These are phyloP conservation scores for Malachius bipustulatus DNA, from an alignment of 2,888 invertebrate genomes.

Conservation along the genomic window DNA sequence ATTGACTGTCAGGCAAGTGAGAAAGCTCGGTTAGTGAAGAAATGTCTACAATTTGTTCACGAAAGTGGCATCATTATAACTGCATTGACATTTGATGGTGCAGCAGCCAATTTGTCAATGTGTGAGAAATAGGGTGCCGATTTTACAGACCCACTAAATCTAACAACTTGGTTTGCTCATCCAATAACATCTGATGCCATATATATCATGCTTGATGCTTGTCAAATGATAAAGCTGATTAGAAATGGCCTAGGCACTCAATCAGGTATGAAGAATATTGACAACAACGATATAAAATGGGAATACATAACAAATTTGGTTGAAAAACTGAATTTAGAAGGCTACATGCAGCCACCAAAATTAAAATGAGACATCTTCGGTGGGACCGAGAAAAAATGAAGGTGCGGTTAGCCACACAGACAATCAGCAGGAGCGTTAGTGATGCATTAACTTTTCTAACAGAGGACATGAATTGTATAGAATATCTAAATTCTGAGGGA, in stretches of 20 bases:
- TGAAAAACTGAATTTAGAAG: conserved; percentile 14
- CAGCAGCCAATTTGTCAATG: conserved; percentile 17
- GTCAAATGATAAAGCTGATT: conserved; percentile 16
- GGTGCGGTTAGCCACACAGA: conserved; percentile 14
- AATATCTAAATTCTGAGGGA: conserved; percentile 11
- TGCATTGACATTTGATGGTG: conserved; percentile 19
- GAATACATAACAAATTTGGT: conserved; percentile 12
- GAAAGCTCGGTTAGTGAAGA: conserved; percentile 16
- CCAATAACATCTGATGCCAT: conserved; percentile 11
- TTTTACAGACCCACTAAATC: conserved; percentile 10
- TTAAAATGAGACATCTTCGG: conserved; percentile 13
- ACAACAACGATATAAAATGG: conserved; percentile 14
- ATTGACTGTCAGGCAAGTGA: conserved; percentile 16
- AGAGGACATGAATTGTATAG: conserved; percentile 11
- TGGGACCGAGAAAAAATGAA: conserved; percentile 16
- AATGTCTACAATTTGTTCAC: conserved; percentile 15
- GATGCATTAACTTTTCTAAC: conserved; percentile 13
- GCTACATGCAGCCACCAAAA: conserved; percentile 16
- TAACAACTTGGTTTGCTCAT: conserved; percentile 15
- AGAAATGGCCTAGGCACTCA: conserved; percentile 15
- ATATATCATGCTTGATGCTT: conserved; percentile 11
- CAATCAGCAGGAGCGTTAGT: conserved; percentile 14
- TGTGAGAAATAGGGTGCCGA: conserved; percentile 14
- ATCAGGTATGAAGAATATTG: conserved; percentile 9
- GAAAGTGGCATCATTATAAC: conserved; percentile 17